phyloP scores from a whole-genome alignment of 2,888 invertebrate species.

The Rosalia funebris region DNA sequence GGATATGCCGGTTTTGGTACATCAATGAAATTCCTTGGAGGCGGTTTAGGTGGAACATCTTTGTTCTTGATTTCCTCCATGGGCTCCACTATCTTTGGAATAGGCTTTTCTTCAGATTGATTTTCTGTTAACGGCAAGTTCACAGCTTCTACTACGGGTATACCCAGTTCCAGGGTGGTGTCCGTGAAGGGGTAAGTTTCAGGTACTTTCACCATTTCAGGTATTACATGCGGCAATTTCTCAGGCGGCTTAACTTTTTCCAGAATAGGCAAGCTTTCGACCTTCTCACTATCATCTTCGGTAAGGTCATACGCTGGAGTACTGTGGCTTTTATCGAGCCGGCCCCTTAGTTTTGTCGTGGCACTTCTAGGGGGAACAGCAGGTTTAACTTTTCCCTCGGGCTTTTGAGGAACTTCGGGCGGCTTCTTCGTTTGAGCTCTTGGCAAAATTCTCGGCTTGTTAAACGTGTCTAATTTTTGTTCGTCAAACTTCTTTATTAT shows the following conservation, averaged over 20 bases:
- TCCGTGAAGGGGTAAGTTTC: conserved; percentile 36
- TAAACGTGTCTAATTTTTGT: conserved; percentile 39
- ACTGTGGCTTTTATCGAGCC: conserved; percentile 82
- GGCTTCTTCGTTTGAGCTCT: conserved; percentile 54
- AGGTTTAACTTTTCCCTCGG: conserved; percentile 53
- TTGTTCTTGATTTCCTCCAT: conserved; percentile 17
- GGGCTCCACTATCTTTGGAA: neutral
- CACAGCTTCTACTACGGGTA: conserved; percentile 49
- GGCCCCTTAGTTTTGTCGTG: conserved; percentile 64
- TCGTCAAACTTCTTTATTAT: conserved; percentile 62
- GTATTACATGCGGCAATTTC: conserved; percentile 41
- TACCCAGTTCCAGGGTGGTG: conserved; percentile 54
- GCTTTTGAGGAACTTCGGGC: conserved; percentile 57
- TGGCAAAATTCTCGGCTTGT: conserved; percentile 55
- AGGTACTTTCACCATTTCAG: conserved; percentile 24
- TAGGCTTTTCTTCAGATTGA: conserved; percentile 23
- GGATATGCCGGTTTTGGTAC: conserved; percentile 56
- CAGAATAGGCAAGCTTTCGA: conserved; percentile 28
- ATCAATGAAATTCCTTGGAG: conserved; percentile 55
- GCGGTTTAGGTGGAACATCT: conserved; percentile 62
- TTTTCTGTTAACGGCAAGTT: conserved; percentile 28
- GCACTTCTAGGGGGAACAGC: conserved; percentile 57
- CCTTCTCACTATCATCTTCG: conserved; percentile 36
- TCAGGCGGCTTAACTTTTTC: conserved; percentile 27
- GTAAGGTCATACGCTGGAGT: conserved; percentile 80